Percentiles rank a stretch among this genome's conserved stretches.
Evolutionary conservation across 2,113 vertebrate genomes (phyloP).

Genomic region (Muntiacus reevesi): DNA sequence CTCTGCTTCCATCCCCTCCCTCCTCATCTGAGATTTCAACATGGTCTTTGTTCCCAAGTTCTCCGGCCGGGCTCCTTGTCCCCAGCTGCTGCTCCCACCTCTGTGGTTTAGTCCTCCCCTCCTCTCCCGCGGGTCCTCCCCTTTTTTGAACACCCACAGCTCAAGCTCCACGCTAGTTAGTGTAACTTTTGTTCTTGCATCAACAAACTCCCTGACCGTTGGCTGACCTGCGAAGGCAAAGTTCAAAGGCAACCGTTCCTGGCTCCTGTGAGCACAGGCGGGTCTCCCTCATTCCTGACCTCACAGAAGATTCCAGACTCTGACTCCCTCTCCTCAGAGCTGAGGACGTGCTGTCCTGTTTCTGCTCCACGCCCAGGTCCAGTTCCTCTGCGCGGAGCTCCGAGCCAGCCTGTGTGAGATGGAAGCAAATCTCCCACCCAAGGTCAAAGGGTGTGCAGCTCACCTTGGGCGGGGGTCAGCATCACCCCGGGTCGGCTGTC

Average conservation of each 20-base stretch:
- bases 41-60: not conserved
- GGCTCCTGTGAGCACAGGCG: not conserved
- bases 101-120: constrained; percentile 45
- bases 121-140: not conserved
- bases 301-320: not conserved
- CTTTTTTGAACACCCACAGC: not conserved
- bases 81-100: too few relatives aligned
- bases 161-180: not conserved
- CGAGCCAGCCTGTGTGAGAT: not conserved
- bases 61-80: not conserved
- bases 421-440: not conserved
- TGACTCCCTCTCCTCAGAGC: not conserved
- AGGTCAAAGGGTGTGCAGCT: not conserved
- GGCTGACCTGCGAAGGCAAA: not conserved
- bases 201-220: not conserved
- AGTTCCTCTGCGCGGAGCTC: not conserved
- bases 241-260: not conserved
- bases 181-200: not conserved
- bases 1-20: not conserved
- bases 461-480: not conserved
- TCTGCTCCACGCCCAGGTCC: not conserved
- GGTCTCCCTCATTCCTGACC: not conserved
- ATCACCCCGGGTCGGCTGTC: not conserved
- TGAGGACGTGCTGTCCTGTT: not conserved
- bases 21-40: not conserved